Conservation (phyloP, 1,140 invertebrate species). For the Drosophila arawakana region DNA sequence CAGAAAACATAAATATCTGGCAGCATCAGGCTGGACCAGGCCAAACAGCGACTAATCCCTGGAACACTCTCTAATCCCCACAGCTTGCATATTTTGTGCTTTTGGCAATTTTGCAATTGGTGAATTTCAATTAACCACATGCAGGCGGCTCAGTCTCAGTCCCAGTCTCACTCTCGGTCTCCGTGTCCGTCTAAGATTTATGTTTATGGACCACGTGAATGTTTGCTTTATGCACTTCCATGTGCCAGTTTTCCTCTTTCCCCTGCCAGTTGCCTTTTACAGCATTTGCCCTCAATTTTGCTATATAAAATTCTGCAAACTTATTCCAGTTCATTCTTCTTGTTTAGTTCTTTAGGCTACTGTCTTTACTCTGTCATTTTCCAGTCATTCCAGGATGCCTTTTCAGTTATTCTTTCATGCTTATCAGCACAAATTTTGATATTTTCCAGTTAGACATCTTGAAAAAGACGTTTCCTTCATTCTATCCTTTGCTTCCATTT, state of each 20-base stretch:
- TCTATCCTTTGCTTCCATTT: too few relatives aligned
- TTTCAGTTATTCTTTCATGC: too few relatives aligned
- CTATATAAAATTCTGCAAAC: too few relatives aligned
- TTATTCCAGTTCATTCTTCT: too few relatives aligned
- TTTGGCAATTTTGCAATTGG: conserved; percentile 56
- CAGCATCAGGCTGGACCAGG: background rate
- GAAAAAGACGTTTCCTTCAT: conserved; percentile 10
- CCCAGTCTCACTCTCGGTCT: background rate
- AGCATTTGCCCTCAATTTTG: too few relatives aligned
- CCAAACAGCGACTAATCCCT: conserved; percentile 36
- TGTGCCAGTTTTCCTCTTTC: background rate
- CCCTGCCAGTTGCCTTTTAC: background rate
- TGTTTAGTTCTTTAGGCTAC: too few relatives aligned
- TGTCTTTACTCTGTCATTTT: too few relatives aligned
- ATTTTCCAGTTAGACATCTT: conserved; percentile 1
- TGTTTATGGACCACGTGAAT: conserved; percentile 53
- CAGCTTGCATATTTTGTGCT: conserved; percentile 20
- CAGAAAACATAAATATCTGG: conserved; percentile 55
- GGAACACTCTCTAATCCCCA: conserved; percentile 64
- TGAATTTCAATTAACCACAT: conserved; percentile 78
- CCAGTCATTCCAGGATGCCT: too few relatives aligned
- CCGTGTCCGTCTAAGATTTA: conserved; percentile 37
- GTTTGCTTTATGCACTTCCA: conserved; percentile 8
- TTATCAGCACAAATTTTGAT: too few relatives aligned
- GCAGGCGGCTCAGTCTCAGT: conserved; percentile 1